These are phyloP conservation scores for Geophilus truncorum DNA, from an alignment of 2,888 invertebrate genomes.

Conservation along the genomic window DNA sequence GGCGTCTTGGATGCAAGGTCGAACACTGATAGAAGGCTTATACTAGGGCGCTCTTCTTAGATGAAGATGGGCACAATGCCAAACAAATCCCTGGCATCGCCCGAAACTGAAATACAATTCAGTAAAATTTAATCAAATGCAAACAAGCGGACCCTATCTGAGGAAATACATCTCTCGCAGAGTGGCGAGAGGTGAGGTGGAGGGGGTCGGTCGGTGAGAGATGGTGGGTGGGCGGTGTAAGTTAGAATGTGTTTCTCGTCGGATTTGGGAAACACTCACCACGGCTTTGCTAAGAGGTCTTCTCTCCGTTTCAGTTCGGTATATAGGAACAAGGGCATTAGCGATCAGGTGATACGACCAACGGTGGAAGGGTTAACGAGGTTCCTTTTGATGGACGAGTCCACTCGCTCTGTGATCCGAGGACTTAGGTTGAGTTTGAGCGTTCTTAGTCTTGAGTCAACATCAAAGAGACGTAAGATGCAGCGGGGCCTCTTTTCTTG, in stretches of 20 bases:
- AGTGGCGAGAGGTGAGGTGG: neutral
- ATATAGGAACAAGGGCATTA: slow-evolving; percentile 1
- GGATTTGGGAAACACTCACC: slow-evolving; percentile 28
- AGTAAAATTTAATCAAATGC: slow-evolving; percentile 34
- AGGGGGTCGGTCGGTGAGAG: neutral
- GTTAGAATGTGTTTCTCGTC: slow-evolving; percentile 31
- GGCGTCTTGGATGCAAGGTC: slow-evolving; percentile 9
- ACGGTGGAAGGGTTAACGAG: slow-evolving; percentile 21
- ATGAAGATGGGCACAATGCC: slow-evolving; percentile 31
- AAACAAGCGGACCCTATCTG: slow-evolving; percentile 30
- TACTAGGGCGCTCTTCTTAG: slow-evolving; percentile 25
- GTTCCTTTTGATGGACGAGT: slow-evolving; percentile 11
- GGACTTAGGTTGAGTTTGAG: slow-evolving; percentile 21
- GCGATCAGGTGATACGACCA: slow-evolving; percentile 5
- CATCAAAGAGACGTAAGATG: slow-evolving; percentile 7
- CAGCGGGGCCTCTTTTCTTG: neutral
- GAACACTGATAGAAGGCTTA: slow-evolving; percentile 31
- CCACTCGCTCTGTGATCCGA: slow-evolving; percentile 15
- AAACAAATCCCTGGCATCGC: slow-evolving; percentile 29
- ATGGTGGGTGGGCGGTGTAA: neutral
- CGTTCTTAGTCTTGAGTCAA: slow-evolving; percentile 21
- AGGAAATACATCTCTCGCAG: slow-evolving; percentile 29
- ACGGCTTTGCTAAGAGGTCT: slow-evolving; percentile 18
- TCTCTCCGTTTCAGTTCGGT: neutral
- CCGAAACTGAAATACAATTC: slow-evolving; percentile 31